A percentile compares a stretch with the other conserved stretches of the same genome.
These are phyloP conservation scores for Drosophila novamexicana DNA, from an alignment of 1,140 invertebrate species.

Conservation along the genomic window DNA sequence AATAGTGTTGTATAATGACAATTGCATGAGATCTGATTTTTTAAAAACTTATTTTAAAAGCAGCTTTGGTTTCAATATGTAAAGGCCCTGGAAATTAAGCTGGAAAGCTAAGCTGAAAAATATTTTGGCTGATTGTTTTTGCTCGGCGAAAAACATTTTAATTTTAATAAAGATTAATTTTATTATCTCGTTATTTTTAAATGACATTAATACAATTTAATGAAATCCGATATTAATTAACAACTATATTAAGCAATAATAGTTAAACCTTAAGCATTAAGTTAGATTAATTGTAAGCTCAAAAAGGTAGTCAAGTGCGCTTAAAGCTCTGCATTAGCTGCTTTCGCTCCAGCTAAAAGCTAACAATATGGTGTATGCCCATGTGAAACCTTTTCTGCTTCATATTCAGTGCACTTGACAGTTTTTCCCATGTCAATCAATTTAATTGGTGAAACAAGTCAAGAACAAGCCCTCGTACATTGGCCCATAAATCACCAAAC, in stretches of 20 bases:
- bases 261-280: neutral
- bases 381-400: neutral
- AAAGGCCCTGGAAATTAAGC: too few relatives aligned
- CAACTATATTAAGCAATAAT: neutral
- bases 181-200: too few relatives aligned
- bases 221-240: too few relatives aligned
- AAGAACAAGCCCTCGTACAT: conserved; percentile 55
- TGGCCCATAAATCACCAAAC: conserved; percentile 65
- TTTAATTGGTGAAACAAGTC: conserved; percentile 70
- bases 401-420: conserved; percentile 46
- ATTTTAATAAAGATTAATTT: too few relatives aligned
- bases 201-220: too few relatives aligned
- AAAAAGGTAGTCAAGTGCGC: neutral
- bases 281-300: neutral
- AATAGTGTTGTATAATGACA: neutral
- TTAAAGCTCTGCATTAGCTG: neutral
- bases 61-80: too few relatives aligned
- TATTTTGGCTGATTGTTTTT: too few relatives aligned
- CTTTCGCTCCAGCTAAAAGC: neutral
- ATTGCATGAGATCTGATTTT: too few relatives aligned
- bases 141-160: too few relatives aligned
- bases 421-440: conserved; percentile 81
- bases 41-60: too few relatives aligned
- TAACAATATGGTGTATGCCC: neutral
- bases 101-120: too few relatives aligned